Base-by-base conservation (phyloP, 2,888 invertebrate species). In the Aphidius colemani region DNA sequence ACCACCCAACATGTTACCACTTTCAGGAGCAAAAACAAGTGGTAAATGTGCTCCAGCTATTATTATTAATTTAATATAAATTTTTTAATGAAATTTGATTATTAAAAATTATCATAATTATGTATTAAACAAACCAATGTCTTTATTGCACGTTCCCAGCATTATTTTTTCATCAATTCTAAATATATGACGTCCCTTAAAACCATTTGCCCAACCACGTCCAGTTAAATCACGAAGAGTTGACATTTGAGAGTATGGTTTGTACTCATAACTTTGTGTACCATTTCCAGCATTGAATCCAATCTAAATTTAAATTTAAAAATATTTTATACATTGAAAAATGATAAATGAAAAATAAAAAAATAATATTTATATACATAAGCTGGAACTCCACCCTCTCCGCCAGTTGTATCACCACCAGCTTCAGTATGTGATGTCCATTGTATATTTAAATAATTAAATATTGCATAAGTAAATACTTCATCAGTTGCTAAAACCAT, bases 221-320 rank as follows among this genome's bases (percentile, higher is more conserved):
- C 90, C 89, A 0, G 92, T 89, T 69, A 96, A 84, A 82, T 95
- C 94, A 72, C 94, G 87, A 48, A 95, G 86, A 4, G 94, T 92
- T 53, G 93, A 91, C 8, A 88, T 88, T 82, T 96, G 96, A 57
- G 95, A 95, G 83, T 95, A 96, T 0, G 96, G 96, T 65, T 87
- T 88, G 81, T 96, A 96, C 83, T 95, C 94, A 80, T 90, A 95
- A 69, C 91, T 89, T 78, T 90, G 89, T 0, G 96, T 96, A 13
- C 95, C 96, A 78, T 97, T 95, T 59, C 98, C 98, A 61, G 93
- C 98, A 81, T 98, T 98, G 81, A 98, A 98, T 50, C 98, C 98
- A 76, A 95, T 90, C 94, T 94, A 49, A 75, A 55, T 46, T 50
- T 39, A 39, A 49, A 51, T 30, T 8, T 10, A 53, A 44, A 48